phyloP scores from a whole-genome alignment of 2,113 vertebrate genomes.

The Laticauda colubrina region DNA sequence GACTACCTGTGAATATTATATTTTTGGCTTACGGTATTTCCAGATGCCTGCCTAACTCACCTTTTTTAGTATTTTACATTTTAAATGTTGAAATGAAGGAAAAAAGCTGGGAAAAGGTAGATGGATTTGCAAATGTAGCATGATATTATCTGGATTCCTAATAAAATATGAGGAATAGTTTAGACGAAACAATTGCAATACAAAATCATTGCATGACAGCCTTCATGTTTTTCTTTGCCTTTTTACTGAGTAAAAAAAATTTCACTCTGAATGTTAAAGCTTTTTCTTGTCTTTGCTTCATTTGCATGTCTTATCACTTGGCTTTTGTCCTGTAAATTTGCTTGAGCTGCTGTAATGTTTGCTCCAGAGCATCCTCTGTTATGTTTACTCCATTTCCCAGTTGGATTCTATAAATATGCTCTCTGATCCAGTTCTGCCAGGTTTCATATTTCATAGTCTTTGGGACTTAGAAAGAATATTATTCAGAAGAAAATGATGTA shows the following conservation, averaged over 20 bases:
- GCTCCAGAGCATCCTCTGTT: conserved; percentile 75
- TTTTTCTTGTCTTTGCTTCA: not conserved
- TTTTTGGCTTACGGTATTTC: not conserved
- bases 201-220: not conserved
- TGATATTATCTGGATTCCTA: not conserved
- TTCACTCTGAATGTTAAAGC: not conserved
- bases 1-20: not conserved
- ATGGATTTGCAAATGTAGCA: not conserved
- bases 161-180: not conserved
- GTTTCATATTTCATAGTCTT: conserved; percentile 61
- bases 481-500: conserved; percentile 63
- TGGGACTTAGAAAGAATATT: conserved; percentile 87
- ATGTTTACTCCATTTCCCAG: conserved; percentile 78
- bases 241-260: not conserved
- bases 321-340: conserved; percentile 67
- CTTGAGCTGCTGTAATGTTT: conserved; percentile 83
- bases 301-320: conserved; percentile 51
- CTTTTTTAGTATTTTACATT: not conserved
- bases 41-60: not conserved
- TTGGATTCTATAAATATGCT: conserved; percentile 84
- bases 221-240: not conserved
- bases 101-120: not conserved
- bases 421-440: conserved; percentile 76
- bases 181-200: not conserved
- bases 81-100: not conserved